Evolutionary conservation across 2,113 vertebrate genomes (phyloP).

Genomic region (Tragelaphus imberbis): DNA sequence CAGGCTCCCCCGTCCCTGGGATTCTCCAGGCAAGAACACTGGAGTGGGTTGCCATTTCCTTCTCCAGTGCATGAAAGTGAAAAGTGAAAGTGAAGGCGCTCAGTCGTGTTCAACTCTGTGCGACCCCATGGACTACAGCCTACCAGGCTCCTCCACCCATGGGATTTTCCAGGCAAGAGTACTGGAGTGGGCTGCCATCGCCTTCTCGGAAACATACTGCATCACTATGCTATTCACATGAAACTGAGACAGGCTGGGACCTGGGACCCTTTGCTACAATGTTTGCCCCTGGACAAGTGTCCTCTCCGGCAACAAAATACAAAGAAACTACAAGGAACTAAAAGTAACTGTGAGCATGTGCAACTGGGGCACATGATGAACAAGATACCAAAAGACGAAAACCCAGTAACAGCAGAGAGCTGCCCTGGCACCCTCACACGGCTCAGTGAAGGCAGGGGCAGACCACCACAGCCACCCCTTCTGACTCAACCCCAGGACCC

Average conservation of each 20-base stretch:
- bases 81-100: too few species aligned
- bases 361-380: neutral
- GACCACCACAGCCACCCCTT: neutral
- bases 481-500: neutral
- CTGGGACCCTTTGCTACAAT: too few species aligned
- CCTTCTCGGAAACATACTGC: neutral
- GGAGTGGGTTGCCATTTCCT: too few species aligned
- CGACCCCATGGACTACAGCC: too few species aligned
- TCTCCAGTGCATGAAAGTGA: too few species aligned
- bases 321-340: neutral
- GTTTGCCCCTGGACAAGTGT: neutral
- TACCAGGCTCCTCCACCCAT: too few species aligned
- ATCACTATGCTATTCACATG: neutral
- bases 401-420: neutral
- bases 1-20: too few species aligned
- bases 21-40: too few species aligned
- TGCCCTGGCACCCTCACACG: neutral
- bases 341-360: neutral
- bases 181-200: too few species aligned
- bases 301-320: neutral
- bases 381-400: neutral
- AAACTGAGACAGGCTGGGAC: neutral
- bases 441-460: neutral
- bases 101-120: rapidly evolving
- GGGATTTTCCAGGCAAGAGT: too few species aligned